These are phyloP conservation scores for Sterrhoptilus dennistouni DNA, from an alignment of 2,113 vertebrate genomes.

Conservation along the genomic window DNA sequence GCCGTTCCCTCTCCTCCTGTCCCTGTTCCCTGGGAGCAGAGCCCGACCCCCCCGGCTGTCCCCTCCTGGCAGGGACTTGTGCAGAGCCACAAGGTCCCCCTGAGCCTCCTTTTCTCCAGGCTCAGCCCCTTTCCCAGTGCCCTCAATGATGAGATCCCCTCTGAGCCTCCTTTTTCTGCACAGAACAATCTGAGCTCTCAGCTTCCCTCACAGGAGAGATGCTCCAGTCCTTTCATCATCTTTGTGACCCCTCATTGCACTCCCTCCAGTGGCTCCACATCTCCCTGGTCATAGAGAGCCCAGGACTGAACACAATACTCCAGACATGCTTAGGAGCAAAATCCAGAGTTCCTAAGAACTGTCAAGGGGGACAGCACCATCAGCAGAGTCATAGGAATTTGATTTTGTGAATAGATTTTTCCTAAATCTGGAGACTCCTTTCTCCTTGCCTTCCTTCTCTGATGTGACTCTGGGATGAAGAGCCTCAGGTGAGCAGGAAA, in stretches of 20 bases:
- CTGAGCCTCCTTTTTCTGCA: not conserved
- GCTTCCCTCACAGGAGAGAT: not conserved
- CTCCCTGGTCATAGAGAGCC: not conserved
- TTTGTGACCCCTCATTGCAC: not conserved
- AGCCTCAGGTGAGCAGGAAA: not conserved
- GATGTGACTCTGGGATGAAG: not conserved
- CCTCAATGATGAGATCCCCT: not conserved
- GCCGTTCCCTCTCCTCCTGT: no score
- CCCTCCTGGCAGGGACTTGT: no score
- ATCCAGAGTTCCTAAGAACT: not conserved
- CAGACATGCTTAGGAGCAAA: not conserved
- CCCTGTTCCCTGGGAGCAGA: no score
- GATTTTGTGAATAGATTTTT: not conserved
- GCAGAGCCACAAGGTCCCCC: no score
- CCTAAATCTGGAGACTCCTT: not conserved
- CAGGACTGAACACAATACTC: not conserved
- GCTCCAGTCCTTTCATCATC: not conserved
- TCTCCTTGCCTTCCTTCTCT: not conserved
- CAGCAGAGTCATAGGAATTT: not conserved
- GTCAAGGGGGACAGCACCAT: not conserved
- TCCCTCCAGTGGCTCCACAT: not conserved
- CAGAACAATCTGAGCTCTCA: not conserved
- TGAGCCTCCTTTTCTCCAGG: no score
- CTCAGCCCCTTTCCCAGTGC: no score
- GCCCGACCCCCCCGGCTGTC: no score